Percentiles rank a stretch among this genome's conserved stretches.
Evolutionary conservation across 2,113 vertebrate species (phyloP).

Genomic region (Turdus rufiventris): DNA sequence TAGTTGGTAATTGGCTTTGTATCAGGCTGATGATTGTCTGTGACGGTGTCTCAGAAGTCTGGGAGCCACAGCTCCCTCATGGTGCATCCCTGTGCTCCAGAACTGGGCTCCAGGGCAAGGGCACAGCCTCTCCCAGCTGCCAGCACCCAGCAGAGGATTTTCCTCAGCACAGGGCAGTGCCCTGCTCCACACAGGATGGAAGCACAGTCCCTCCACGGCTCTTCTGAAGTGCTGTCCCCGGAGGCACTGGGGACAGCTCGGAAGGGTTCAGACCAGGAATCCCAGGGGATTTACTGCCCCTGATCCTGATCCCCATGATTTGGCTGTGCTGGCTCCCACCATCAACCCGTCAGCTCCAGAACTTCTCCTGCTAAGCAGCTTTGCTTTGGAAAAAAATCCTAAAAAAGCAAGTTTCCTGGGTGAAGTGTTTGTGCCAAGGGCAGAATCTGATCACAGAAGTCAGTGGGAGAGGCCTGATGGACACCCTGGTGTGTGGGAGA

Average conservation of each 20-base stretch:
- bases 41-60: neutral
- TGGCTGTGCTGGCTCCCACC: neutral
- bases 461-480: neutral
- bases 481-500: neutral
- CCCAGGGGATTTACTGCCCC: neutral
- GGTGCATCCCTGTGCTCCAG: neutral
- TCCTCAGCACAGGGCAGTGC: neutral
- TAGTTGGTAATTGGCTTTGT: conserved; percentile 10
- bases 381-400: neutral
- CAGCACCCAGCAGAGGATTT: neutral
- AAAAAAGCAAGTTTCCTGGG: neutral
- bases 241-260: neutral
- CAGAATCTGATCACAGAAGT: neutral
- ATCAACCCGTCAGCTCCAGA: neutral
- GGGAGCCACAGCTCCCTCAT: neutral
- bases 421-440: neutral
- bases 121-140: neutral
- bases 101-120: neutral
- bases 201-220: neutral
- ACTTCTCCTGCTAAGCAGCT: neutral
- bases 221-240: accelerated
- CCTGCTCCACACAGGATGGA: accelerated
- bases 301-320: accelerated
- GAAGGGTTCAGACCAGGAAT: neutral
- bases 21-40: neutral